Evolutionary conservation across 2,888 invertebrate species (phyloP).

Genomic region (Tricholauxania praeusta): DNA sequence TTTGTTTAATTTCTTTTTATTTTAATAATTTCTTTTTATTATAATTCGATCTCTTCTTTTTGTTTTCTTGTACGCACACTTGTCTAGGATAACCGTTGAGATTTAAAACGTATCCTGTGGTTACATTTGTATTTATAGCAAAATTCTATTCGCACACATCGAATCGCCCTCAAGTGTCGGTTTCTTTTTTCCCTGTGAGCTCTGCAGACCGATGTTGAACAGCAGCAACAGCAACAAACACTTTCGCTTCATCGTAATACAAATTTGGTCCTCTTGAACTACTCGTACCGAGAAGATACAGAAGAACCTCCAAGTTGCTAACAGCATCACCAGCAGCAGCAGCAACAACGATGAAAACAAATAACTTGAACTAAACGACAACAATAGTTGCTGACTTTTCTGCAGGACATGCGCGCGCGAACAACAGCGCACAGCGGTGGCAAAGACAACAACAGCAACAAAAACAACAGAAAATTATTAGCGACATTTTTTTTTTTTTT

Average conservation of each 20-base stretch:
- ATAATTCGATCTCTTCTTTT: slow-evolving; percentile 24
- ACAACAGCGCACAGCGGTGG: slow-evolving; percentile 16
- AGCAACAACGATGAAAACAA: slow-evolving; percentile 28
- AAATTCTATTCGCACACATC: slow-evolving; percentile 37
- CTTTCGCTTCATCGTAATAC: slow-evolving; percentile 2
- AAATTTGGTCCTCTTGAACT: slow-evolving; percentile 19
- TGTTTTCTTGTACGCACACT: slow-evolving; percentile 45
- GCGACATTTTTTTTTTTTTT: too few relatives aligned
- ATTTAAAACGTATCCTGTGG: slow-evolving; percentile 61
- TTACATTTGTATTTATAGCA: slow-evolving; percentile 65
- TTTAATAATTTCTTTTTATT: neutral
- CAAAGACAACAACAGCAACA: slow-evolving; percentile 13
- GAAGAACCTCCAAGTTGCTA: slow-evolving; percentile 25
- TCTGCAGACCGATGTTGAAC: slow-evolving; percentile 38
- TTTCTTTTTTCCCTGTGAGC: neutral
- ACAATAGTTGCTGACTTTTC: slow-evolving; percentile 25
- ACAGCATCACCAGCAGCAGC: slow-evolving; percentile 37
- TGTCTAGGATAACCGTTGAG: slow-evolving; percentile 61
- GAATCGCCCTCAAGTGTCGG: slow-evolving; percentile 12
- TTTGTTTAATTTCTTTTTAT: neutral
- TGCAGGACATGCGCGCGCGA: slow-evolving; percentile 44
- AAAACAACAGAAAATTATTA: neutral
- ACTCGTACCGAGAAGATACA: neutral
- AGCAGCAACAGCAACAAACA: slow-evolving; percentile 22
- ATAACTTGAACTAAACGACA: slow-evolving; percentile 22